Percentiles rank a stretch among this genome's conserved stretches.
These are phyloP conservation scores for Medauroidea extradentata DNA, from an alignment of 1,140 invertebrate species.

Conservation along the genomic window DNA sequence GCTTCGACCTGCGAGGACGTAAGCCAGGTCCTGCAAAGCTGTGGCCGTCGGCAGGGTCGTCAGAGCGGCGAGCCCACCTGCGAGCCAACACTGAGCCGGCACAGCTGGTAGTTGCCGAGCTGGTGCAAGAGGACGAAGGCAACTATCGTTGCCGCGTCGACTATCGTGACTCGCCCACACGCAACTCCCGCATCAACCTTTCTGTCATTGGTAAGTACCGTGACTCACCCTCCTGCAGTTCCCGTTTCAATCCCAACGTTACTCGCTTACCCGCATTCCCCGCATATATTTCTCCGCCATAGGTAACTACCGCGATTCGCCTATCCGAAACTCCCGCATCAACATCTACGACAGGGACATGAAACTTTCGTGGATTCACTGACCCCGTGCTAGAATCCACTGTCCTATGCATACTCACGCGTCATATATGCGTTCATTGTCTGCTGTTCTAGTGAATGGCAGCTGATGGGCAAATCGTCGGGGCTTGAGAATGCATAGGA, in stretches of 20 bases:
- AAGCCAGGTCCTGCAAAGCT: constrained; percentile 66
- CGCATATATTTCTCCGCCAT: constrained; percentile 69
- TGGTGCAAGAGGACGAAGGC: constrained; percentile 59
- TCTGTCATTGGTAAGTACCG: constrained; percentile 65
- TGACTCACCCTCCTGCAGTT: too few species aligned
- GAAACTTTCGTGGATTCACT: too few species aligned
- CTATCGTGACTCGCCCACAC: constrained; percentile 64
- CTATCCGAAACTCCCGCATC: too few species aligned
- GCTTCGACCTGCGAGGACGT: constrained; percentile 74
- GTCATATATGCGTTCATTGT: too few species aligned
- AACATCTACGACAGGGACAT: too few species aligned
- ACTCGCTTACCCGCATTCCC: constrained; percentile 65
- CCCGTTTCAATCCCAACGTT: too few species aligned
- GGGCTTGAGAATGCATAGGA: too few species aligned
- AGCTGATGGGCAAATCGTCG: too few species aligned
- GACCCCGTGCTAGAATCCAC: too few species aligned
- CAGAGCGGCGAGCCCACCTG: constrained; percentile 70
- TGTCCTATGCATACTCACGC: too few species aligned
- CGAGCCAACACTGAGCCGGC: constrained; percentile 62
- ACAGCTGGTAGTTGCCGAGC: constrained; percentile 59
- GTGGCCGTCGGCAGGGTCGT: constrained; percentile 74
- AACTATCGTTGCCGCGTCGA: constrained; percentile 71
- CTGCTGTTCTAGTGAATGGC: too few species aligned
- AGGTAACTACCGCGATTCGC: constrained; percentile 45
- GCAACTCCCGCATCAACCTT: constrained; percentile 66